Percentiles rank a stretch among this genome's conserved stretches.
Evolutionary conservation across 2,113 vertebrate genomes (phyloP).

Genomic region (Atractosteus spatula): DNA sequence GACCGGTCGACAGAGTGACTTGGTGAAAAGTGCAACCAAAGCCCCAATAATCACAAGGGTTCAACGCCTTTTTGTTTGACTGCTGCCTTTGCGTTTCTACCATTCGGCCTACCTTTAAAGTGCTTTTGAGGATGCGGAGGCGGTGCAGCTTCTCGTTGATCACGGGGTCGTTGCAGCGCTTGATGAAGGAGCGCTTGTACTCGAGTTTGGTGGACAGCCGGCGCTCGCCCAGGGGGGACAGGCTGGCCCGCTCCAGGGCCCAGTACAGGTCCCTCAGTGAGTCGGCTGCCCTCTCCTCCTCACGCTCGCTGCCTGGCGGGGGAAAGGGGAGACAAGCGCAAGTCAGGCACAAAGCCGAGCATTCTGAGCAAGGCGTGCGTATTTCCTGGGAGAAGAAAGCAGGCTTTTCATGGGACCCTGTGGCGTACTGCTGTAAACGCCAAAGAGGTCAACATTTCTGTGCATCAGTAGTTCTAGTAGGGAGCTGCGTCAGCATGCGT

Average conservation of each 20-base stretch:
- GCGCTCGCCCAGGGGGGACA: constrained; percentile 84
- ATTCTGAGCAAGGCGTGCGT: no score
- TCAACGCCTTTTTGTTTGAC: not conserved
- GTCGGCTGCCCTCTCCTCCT: constrained; percentile 78
- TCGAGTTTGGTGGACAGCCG: constrained; percentile 85
- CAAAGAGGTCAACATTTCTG: no score
- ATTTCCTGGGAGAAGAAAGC: no score
- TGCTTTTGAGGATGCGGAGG: constrained; percentile 94
- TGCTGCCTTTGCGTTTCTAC: not conserved
- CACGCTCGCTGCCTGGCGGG: constrained; percentile 48
- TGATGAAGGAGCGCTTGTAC: constrained; percentile 89
- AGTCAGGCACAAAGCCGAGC: no score
- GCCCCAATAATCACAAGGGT: constrained; percentile 25
- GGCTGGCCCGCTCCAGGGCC: constrained; percentile 87
- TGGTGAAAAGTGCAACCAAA: constrained; percentile 21
- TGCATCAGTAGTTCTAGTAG: no score
- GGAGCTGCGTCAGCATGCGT: no score
- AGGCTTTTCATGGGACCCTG: no score
- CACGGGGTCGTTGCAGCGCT: constrained; percentile 87
- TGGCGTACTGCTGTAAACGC: no score
- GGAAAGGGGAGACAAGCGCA: constrained; percentile 2
- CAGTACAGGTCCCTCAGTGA: constrained; percentile 92
- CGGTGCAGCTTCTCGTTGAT: constrained; percentile 94
- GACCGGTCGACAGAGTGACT: no score
- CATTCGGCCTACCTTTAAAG: constrained; percentile 84